Evolutionary conservation across 2,797 vertebrate genomes (phyloP).

Genomic region (Echeneis naucrates): DNA sequence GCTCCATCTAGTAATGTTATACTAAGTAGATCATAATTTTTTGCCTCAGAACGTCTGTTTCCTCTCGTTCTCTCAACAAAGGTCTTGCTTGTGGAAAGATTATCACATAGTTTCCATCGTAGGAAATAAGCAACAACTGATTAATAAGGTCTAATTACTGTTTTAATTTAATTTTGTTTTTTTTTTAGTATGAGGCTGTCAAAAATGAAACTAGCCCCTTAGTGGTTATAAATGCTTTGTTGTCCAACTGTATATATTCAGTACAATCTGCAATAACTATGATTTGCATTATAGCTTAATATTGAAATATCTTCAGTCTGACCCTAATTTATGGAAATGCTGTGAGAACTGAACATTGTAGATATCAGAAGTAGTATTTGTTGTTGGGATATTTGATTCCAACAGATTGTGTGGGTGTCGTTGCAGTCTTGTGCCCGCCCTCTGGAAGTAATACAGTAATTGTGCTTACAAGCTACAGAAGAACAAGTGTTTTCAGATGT

Average conservation of each 20-base stretch:
- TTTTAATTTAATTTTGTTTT: neutral
- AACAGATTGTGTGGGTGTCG: slow-evolving; percentile 32
- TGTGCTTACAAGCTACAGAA: slow-evolving; percentile 28
- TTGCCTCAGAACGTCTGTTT: neutral
- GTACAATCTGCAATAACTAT: neutral
- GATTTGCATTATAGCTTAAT: neutral
- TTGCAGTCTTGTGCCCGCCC: slow-evolving; percentile 28
- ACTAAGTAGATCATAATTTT: neutral
- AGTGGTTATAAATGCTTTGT: neutral
- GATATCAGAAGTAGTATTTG: slow-evolving; percentile 34
- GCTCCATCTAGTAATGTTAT: neutral
- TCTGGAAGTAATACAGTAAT: slow-evolving; percentile 39
- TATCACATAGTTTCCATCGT: neutral
- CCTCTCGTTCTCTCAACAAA: neutral
- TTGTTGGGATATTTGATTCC: slow-evolving; percentile 23
- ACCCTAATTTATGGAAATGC: neutral
- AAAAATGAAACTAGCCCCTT: neutral
- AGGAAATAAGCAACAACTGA: neutral
- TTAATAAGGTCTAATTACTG: neutral
- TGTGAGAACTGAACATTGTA: neutral
- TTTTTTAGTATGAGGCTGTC: neutral
- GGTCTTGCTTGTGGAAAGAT: neutral
- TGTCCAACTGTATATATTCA: neutral
- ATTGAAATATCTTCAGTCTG: neutral
- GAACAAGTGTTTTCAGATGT: slow-evolving; percentile 44